A percentile compares a stretch with the other conserved stretches of the same genome.
phyloP scores from a whole-genome alignment of 1,140 invertebrate genomes.

The Tetramorium simillimum region DNA sequence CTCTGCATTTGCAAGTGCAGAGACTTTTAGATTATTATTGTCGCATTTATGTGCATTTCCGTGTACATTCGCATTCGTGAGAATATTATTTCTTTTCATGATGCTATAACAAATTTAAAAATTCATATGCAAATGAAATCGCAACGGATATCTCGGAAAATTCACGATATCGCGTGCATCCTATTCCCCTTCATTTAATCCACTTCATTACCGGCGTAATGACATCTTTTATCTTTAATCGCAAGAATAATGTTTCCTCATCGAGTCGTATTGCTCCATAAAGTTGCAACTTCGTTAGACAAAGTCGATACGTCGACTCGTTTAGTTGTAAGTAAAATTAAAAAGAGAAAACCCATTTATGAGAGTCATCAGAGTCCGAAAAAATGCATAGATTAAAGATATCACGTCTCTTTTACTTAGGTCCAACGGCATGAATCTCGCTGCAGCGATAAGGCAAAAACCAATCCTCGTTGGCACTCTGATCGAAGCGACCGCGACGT shows the following conservation, averaged over 20 bases:
- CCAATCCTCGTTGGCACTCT: not conserved
- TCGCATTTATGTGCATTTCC: not conserved
- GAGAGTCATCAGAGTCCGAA: not conserved
- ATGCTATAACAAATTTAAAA: too few relatives aligned
- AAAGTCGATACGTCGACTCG: not conserved
- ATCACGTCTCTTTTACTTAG: not conserved
- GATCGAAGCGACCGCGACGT: slow-evolving; percentile 30
- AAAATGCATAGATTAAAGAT: not conserved
- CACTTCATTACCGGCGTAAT: not conserved
- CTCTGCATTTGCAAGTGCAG: not conserved
- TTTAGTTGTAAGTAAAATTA: not conserved
- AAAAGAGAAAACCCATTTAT: not conserved
- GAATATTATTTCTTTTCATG: not conserved
- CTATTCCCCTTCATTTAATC: not conserved
- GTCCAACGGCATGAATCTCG: slow-evolving; percentile 11
- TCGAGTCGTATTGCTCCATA: not conserved
- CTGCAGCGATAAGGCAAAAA: slow-evolving; percentile 33
- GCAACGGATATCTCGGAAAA: not conserved
- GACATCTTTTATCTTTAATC: not conserved
- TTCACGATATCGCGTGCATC: not conserved
- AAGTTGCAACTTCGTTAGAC: not conserved
- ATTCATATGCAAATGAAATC: not conserved
- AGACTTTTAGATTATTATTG: slow-evolving; percentile 22
- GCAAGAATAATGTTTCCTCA: slow-evolving; percentile 7
- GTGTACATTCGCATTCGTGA: not conserved